phyloP scores from a whole-genome alignment of 2,113 vertebrate species.

The Bostrychus sinensis region DNA sequence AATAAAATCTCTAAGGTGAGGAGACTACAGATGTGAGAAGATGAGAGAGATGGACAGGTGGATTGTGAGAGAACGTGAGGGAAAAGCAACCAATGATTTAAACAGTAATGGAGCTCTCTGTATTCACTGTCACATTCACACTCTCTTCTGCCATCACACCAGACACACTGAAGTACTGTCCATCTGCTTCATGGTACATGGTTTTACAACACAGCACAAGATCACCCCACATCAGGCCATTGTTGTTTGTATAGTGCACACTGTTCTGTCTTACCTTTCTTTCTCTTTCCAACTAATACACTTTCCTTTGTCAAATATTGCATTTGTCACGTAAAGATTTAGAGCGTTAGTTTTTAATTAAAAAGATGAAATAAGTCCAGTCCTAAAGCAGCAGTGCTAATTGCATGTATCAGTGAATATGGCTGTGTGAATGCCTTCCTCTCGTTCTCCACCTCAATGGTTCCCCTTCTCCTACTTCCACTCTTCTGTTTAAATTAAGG shows the following conservation, averaged over 20 bases:
- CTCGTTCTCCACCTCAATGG: conserved; percentile 30
- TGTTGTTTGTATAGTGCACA: conserved; percentile 29
- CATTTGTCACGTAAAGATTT: too few relatives aligned
- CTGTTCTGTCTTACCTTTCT: conserved; percentile 12
- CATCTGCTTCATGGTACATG: conserved; percentile 64
- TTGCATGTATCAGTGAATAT: conserved; percentile 19
- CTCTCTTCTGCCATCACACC: conserved; percentile 65
- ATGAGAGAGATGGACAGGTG: conserved; percentile 36
- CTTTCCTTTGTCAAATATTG: neutral
- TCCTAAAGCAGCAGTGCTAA: neutral
- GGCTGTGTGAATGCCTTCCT: conserved; percentile 19
- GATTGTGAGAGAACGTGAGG: conserved; percentile 20
- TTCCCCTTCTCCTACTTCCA: conserved; percentile 62
- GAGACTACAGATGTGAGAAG: conserved; percentile 37
- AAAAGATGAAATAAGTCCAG: neutral
- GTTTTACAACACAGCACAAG: too few relatives aligned
- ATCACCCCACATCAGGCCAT: conserved; percentile 43
- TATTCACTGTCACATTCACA: conserved; percentile 83
- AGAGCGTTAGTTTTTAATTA: neutral
- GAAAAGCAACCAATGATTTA: conserved; percentile 84
- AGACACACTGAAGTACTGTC: conserved; percentile 59
- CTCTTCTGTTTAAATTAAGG: conserved; percentile 82
- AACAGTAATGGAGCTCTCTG: conserved; percentile 83
- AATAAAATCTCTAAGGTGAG: conserved; percentile 50
- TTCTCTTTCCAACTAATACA: neutral